Evolutionary conservation across 2,888 invertebrate species (phyloP), one percentile per base, ranked within the genome.

Genomic region (Macaria liturata): DNA sequence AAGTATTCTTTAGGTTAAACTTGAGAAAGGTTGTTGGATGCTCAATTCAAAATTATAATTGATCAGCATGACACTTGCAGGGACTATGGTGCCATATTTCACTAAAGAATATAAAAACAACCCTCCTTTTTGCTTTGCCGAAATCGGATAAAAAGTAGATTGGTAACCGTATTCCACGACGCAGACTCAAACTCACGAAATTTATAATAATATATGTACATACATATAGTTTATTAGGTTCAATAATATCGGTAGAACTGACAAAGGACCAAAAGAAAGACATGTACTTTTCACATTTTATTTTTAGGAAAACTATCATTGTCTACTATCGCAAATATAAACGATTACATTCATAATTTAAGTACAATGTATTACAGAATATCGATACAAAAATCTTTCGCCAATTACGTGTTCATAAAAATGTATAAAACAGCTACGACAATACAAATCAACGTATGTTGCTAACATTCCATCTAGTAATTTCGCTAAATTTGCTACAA

Each of bases 381-480:
- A 84, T 81, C 76, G 70, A 76, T 85, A 85, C 80, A 86, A 87
- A 20, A 87, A 84, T 80, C 79, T 84, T 81, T 83, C 83, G 81
- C 82, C 80, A 76, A 76, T 83, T 85, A 80, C 83, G 74, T 76
- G 80, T 80, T 75, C 79, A 82, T 88, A 88, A 83, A 89, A 87
- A 87, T 86, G 86, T 89, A 89, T 83, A 90, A 90, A 90, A 89
- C 75, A 75, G 79, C 72, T 69, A 70, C 75, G 75, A 76, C 73
- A 76, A 59, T 61, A 67, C 65, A 69, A 64, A 53, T 56, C 53
- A 57, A 76, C 76, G 70, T 74, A 49, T 43, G 74, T 76, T 68
- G 73, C 79, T 80, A 83, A 75, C 75, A 72, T 37, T 37, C 7
- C 67, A 71, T 64, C 69, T 67, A 73, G 65, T 61, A 64, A 66